These are phyloP conservation scores for Sericinus montela DNA, from an alignment of 2,888 invertebrate species.

Conservation along the genomic window DNA sequence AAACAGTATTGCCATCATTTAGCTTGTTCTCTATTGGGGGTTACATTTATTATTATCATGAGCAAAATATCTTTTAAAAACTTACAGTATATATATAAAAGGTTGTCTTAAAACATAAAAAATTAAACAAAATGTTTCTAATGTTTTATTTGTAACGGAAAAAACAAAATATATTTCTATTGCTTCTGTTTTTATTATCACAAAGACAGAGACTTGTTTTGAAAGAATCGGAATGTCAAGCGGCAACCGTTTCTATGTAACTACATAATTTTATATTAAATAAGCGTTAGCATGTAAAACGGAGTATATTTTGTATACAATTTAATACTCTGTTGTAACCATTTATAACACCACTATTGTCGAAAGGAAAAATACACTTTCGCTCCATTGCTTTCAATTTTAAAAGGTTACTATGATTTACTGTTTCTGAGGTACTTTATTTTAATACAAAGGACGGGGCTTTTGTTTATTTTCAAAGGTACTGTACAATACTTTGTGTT, in stretches of 20 bases:
- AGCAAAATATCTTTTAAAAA: no score
- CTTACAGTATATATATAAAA: no score
- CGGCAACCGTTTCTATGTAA: conserved; percentile 10
- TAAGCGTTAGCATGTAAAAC: conserved; percentile 8
- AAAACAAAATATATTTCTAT: no score
- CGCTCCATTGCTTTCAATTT: conserved; percentile 45
- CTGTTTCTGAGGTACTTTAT: background rate
- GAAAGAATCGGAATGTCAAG: conserved; percentile 13
- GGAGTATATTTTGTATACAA: no score
- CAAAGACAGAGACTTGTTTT: background rate
- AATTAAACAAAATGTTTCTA: conserved; percentile 22
- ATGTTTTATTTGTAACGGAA: background rate
- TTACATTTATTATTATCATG: no score
- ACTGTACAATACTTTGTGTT: no score
- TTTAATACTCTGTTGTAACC: conserved; percentile 23
- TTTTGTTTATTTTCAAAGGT: no score
- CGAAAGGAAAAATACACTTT: conserved; percentile 37
- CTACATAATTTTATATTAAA: conserved; percentile 16
- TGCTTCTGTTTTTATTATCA: background rate
- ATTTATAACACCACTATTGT: conserved; percentile 7
- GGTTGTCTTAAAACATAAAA: conserved; percentile 1
- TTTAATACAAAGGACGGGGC: no score
- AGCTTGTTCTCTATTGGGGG: no score
- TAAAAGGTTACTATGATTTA: conserved; percentile 22
- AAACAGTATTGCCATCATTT: no score